Conservation (phyloP, 2,797 vertebrate species). For the Halcyon smyrnensis region DNA sequence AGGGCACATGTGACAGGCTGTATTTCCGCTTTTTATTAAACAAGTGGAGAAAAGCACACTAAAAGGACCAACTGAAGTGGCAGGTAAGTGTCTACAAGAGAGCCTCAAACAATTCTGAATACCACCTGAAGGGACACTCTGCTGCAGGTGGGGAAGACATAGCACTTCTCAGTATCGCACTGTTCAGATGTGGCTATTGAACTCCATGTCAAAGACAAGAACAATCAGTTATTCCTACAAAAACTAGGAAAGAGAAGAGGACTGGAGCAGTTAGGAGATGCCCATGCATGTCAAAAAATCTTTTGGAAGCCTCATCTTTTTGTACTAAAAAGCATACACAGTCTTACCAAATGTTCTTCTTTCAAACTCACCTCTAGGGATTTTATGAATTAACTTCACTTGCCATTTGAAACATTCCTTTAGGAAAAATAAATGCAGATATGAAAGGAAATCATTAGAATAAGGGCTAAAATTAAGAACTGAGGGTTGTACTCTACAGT, state of each 20-base stretch:
- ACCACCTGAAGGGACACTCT: neutral
- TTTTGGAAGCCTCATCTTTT: neutral
- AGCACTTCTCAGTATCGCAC: neutral
- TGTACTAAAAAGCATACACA: neutral
- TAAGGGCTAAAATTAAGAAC: conserved; percentile 8
- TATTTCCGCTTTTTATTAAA: neutral
- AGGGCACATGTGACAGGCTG: neutral
- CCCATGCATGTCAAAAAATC: neutral
- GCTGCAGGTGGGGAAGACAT: neutral
- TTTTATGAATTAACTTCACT: neutral
- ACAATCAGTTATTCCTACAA: neutral
- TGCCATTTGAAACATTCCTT: neutral
- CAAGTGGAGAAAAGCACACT: neutral
- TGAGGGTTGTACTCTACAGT: neutral
- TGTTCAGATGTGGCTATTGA: neutral
- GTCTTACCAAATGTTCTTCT: neutral
- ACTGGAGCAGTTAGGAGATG: neutral
- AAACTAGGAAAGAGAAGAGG: neutral
- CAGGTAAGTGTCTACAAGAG: neutral
- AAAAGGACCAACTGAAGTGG: neutral
- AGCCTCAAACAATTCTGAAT: neutral
- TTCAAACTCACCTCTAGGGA: neutral
- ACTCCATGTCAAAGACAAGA: neutral
- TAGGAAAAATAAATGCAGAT: neutral
- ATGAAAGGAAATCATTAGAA: conserved; percentile 17